Conservation (phyloP, 2,113 vertebrate species). For the Cebidichthys violaceus region DNA sequence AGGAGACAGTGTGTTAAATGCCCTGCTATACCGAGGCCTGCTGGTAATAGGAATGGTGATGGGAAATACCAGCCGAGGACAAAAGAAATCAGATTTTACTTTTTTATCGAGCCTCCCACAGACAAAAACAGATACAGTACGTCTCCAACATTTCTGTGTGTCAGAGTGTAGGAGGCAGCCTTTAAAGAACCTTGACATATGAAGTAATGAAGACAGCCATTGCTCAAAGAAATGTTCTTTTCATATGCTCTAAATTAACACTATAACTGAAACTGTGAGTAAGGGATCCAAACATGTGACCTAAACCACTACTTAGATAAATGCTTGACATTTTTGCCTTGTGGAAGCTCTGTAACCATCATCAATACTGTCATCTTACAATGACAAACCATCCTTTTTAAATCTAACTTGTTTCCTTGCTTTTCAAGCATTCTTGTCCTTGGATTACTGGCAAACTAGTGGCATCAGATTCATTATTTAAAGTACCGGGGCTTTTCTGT, state of each 20-base stretch:
- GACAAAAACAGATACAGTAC: neutral
- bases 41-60: constrained; percentile 46
- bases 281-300: neutral
- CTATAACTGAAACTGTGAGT: neutral
- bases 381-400: constrained; percentile 14
- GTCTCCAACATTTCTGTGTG: neutral
- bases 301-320: neutral
- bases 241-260: constrained; percentile 16
- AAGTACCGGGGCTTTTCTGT: neutral
- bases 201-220: neutral
- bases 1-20: constrained; percentile 48
- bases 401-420: neutral
- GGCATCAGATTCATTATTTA: neutral
- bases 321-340: neutral
- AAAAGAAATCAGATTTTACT: constrained; percentile 11
- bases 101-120: constrained; percentile 9
- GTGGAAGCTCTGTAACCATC: constrained; percentile 2
- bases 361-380: neutral
- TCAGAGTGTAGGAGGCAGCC: neutral
- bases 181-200: neutral
- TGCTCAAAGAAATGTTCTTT: neutral
- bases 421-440: constrained; percentile 6
- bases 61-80: constrained; percentile 49
- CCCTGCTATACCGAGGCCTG: constrained; percentile 48
- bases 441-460: neutral